Conservation (phyloP, 2,888 invertebrate species). For the Synergus gifuensis region DNA sequence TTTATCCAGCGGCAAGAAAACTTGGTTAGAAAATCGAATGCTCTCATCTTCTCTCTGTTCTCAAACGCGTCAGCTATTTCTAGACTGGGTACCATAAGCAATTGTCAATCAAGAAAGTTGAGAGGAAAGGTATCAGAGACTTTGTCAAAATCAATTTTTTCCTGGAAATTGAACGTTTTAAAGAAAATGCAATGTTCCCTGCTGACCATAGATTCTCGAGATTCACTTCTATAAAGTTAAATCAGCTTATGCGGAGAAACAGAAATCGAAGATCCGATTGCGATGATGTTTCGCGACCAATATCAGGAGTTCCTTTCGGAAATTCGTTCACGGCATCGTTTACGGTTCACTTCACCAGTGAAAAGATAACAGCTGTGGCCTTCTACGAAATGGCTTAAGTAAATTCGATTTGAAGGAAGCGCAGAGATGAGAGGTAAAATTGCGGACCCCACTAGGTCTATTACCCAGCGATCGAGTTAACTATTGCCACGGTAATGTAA, state of each 20-base stretch:
- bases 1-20: constrained; percentile 10
- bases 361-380: constrained; percentile 25
- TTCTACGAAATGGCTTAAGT: constrained; percentile 23
- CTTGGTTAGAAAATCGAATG: not conserved
- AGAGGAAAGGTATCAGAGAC: not conserved
- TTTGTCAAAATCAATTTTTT: not conserved
- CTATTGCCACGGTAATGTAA: constrained; percentile 46
- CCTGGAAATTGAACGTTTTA: not conserved
- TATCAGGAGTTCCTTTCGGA: constrained; percentile 2
- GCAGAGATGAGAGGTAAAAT: constrained; percentile 43
- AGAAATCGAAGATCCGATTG: constrained; percentile 4
- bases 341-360: not conserved
- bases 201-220: not conserved
- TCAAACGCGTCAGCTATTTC: constrained; percentile 21
- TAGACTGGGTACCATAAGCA: not conserved
- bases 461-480: constrained; percentile 49
- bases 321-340: constrained; percentile 4
- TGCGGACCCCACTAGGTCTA: constrained; percentile 46
- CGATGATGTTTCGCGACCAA: not conserved
- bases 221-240: not conserved
- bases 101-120: not conserved
- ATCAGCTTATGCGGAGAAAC: not conserved
- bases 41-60: not conserved
- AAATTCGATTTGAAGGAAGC: constrained; percentile 33
- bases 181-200: not conserved